A percentile compares a stretch with the other conserved stretches of the same genome.
These are phyloP conservation scores for Copidosoma floridanum DNA, from an alignment of 1,140 invertebrate genomes.

Conservation along the genomic window DNA sequence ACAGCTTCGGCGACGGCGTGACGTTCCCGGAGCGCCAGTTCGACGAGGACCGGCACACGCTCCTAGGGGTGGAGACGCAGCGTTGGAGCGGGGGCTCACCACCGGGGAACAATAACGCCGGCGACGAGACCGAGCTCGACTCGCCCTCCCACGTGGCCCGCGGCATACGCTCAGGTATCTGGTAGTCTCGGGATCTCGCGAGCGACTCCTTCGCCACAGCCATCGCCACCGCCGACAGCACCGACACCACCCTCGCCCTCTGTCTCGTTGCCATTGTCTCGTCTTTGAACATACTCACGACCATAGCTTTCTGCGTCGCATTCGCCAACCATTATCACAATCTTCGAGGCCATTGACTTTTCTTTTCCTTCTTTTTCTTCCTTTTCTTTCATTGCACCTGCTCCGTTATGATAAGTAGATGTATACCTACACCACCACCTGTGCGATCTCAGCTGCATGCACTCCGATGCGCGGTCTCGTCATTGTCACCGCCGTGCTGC, in stretches of 20 bases:
- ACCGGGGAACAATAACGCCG: too few relatives aligned
- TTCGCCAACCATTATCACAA: too few relatives aligned
- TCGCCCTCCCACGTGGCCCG: slow-evolving; percentile 43
- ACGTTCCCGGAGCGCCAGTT: slow-evolving; percentile 76
- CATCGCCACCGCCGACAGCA: not conserved
- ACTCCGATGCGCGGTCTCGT: too few relatives aligned
- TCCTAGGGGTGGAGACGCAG: slow-evolving; percentile 60
- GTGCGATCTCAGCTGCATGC: too few relatives aligned
- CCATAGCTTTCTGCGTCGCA: too few relatives aligned
- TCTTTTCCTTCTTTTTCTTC: too few relatives aligned
- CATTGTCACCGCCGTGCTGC: too few relatives aligned
- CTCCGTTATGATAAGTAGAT: too few relatives aligned
- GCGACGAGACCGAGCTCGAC: slow-evolving; percentile 54
- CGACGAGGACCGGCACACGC: slow-evolving; percentile 78
- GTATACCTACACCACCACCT: too few relatives aligned
- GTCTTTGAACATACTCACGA: too few relatives aligned
- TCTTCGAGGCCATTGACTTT: too few relatives aligned
- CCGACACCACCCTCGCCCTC: not conserved
- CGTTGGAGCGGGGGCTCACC: slow-evolving; percentile 28
- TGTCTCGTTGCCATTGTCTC: not conserved
- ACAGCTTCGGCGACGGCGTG: slow-evolving; percentile 82
- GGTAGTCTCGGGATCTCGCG: slow-evolving; percentile 23
- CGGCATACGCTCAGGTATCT: slow-evolving; percentile 48
- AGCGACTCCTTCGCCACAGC: not conserved
- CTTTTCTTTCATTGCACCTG: too few relatives aligned